Evolutionary conservation across 2,888 invertebrate species (phyloP).

Genomic region (Drosophila melanosoma): DNA sequence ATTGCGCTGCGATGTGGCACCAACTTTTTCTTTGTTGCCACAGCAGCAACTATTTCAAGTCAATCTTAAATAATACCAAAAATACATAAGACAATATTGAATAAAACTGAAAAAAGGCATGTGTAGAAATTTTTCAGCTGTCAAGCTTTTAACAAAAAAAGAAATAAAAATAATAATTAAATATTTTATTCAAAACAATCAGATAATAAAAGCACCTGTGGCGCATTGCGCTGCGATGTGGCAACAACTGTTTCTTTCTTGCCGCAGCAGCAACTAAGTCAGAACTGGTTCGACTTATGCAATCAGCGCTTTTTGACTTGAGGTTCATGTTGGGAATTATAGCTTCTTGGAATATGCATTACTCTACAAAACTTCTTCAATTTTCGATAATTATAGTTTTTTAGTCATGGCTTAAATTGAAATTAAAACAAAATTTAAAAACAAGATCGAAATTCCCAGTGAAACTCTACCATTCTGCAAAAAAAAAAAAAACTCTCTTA

Average conservation of each 20-base stretch:
- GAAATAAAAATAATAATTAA: neutral
- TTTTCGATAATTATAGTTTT: neutral
- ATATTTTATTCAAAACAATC: neutral
- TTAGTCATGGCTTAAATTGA: neutral
- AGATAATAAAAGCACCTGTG: no score
- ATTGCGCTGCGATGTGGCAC: neutral
- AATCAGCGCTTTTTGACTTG: accelerated
- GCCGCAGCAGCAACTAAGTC: neutral
- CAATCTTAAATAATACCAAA: neutral
- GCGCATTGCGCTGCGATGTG: neutral
- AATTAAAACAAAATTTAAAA: neutral
- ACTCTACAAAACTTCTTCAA: neutral
- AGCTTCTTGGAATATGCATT: neutral
- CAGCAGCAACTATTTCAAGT: neutral
- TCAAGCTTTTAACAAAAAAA: neutral
- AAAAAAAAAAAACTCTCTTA: neutral
- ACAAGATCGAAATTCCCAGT: neutral
- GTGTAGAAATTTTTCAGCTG: neutral
- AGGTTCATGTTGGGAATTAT: neutral
- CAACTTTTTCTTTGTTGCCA: neutral
- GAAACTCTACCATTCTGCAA: neutral
- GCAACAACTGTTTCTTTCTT: neutral
- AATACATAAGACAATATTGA: neutral
- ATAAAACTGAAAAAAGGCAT: no score
- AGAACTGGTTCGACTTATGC: neutral